phyloP scores from a whole-genome alignment of 1,140 invertebrate genomes.

The Drosophila saltans region DNA sequence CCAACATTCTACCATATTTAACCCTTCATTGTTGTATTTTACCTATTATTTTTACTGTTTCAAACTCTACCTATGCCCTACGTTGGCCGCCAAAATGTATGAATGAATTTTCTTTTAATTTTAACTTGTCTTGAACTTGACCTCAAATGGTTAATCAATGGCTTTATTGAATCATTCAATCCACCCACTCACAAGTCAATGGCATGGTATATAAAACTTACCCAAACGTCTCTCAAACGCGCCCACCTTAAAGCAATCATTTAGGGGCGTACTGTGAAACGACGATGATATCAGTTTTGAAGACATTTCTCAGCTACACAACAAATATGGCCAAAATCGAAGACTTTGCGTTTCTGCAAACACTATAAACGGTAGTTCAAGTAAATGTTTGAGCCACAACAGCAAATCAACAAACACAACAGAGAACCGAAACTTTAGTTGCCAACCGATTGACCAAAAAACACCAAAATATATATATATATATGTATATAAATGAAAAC shows the following conservation, averaged over 20 bases:
- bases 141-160: conserved; percentile 16
- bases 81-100: background rate
- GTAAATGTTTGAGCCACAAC: conserved; percentile 27
- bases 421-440: conserved; percentile 29
- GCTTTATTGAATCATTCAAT: conserved; percentile 1
- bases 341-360: conserved; percentile 42
- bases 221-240: conserved; percentile 79
- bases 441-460: conserved; percentile 62
- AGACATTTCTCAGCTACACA: conserved; percentile 63
- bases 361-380: conserved; percentile 27
- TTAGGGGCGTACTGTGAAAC: conserved; percentile 77
- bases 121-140: conserved; percentile 40
- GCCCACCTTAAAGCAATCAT: conserved; percentile 81
- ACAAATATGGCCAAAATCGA: conserved; percentile 71
- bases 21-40: no score
- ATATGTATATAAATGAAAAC: conserved; percentile 48
- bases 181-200: background rate
- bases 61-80: background rate
- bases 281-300: conserved; percentile 82
- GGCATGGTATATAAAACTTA: conserved; percentile 52
- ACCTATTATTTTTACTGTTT: no score
- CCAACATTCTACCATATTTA: no score
- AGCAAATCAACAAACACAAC: conserved; percentile 29
- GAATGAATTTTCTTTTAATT: conserved; percentile 3
- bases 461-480: conserved; percentile 11